A percentile compares a stretch with the other conserved stretches of the same genome.
These are phyloP conservation scores for Ceratina australensis DNA, from an alignment of 1,140 invertebrate species.

Conservation along the genomic window DNA sequence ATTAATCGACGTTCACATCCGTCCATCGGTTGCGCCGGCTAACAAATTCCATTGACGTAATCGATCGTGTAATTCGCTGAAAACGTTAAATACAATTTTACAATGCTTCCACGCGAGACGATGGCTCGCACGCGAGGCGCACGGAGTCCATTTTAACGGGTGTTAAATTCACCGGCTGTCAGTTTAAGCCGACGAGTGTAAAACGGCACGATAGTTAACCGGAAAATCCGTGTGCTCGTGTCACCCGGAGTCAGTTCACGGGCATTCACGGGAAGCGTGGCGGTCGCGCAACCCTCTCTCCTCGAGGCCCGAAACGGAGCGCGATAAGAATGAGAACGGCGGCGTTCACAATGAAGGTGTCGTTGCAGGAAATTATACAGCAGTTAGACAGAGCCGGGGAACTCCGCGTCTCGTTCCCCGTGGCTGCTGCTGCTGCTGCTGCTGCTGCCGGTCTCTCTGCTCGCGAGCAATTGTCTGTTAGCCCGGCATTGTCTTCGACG, in stretches of 20 bases:
- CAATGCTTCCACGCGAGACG: no score
- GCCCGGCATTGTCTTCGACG: conserved; percentile 72
- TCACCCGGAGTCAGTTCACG: not conserved
- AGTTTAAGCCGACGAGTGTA: no score
- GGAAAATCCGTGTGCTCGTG: conserved; percentile 31
- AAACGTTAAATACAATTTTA: no score
- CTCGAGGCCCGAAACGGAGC: conserved; percentile 13
- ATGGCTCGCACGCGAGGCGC: no score
- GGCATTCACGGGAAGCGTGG: conserved; percentile 25
- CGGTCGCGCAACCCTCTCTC: conserved; percentile 51
- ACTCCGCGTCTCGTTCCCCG: conserved; percentile 55
- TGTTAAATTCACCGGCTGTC: not conserved
- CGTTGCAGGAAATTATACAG: conserved; percentile 81
- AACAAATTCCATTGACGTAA: not conserved
- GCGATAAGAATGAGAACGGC: conserved; percentile 77
- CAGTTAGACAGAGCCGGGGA: conserved; percentile 75
- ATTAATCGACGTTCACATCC: not conserved
- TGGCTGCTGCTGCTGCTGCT: no score
- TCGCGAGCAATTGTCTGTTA: conserved; percentile 78
- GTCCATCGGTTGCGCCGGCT: not conserved
- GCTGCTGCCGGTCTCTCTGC: conserved; percentile 47
- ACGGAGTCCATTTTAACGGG: no score
- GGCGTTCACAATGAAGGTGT: conserved; percentile 79
- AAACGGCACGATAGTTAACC: no score
- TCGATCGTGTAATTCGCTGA: no score